Evolutionary conservation across 2,113 vertebrate genomes (phyloP).

Genomic region (Pao palembangensis): DNA sequence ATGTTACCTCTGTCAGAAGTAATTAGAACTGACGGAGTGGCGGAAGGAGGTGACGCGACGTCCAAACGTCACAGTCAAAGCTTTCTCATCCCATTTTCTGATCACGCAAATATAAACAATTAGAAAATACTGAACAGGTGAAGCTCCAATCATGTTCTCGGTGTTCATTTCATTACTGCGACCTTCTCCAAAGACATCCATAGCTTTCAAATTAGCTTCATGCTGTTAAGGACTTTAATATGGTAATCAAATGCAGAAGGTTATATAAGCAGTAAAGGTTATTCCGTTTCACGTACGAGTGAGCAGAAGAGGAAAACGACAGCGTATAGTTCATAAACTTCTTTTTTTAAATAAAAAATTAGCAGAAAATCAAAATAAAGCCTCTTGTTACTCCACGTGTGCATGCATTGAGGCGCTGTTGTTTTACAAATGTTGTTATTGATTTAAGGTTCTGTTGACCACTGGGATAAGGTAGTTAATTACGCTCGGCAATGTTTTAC

Average conservation of each 20-base stretch:
- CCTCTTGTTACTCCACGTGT: conserved; percentile 27
- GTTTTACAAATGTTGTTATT: conserved; percentile 59
- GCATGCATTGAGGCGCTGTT: conserved; percentile 25
- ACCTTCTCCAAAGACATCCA: conserved; percentile 75
- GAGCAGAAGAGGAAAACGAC: conserved; percentile 61
- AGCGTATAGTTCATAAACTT: conserved; percentile 5
- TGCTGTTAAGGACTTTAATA: conserved; percentile 73
- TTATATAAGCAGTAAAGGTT: conserved; percentile 73
- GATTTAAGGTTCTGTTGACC: conserved; percentile 66
- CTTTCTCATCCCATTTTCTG: conserved; percentile 49
- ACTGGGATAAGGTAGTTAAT: conserved; percentile 69
- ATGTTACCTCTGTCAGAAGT: conserved; percentile 11
- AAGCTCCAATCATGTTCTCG: conserved; percentile 53
- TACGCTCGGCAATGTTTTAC: conserved; percentile 63
- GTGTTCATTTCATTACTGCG: conserved; percentile 70
- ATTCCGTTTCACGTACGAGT: conserved; percentile 65
- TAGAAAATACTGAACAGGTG: conserved; percentile 68
- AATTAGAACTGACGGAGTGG: conserved; percentile 45
- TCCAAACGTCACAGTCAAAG: conserved; percentile 15
- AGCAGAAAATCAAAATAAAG: background rate
- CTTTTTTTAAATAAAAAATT: too few relatives aligned
- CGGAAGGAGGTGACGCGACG: background rate
- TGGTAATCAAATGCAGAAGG: conserved; percentile 74
- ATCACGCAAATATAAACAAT: conserved; percentile 70
- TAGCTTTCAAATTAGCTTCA: conserved; percentile 74